These are phyloP conservation scores for Cryptus armator DNA, from an alignment of 2,888 invertebrate species.

Conservation along the genomic window DNA sequence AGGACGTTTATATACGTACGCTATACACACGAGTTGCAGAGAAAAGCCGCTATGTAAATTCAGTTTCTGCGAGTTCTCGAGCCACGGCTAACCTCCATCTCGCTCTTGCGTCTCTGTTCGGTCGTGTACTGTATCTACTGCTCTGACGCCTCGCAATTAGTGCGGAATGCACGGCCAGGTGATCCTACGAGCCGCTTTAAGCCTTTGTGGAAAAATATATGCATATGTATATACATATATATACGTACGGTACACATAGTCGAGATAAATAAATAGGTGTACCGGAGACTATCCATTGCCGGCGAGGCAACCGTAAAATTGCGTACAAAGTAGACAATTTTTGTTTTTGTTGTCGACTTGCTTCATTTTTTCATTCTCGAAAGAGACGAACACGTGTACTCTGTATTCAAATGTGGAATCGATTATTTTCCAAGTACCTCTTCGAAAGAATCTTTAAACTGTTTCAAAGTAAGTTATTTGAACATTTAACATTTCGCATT, in stretches of 20 bases:
- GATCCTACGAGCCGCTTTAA: constrained; percentile 47
- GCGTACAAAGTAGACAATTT: constrained; percentile 49
- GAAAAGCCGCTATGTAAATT: constrained; percentile 70
- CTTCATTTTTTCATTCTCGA: neutral
- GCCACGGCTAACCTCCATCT: constrained; percentile 21
- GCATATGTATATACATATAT: constrained; percentile 3
- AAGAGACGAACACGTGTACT: neutral
- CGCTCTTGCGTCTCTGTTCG: constrained; percentile 1
- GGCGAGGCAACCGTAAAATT: constrained; percentile 52
- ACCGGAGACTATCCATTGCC: constrained; percentile 14
- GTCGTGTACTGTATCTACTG: constrained; percentile 34
- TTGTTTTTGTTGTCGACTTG: neutral
- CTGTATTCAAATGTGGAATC: neutral
- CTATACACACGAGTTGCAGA: neutral
- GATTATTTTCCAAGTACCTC: constrained; percentile 23
- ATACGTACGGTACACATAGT: constrained; percentile 1
- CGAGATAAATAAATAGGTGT: constrained; percentile 62
- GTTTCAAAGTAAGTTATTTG: neutral
- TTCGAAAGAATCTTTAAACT: neutral
- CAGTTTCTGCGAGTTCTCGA: constrained; percentile 63
- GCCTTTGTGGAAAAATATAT: constrained; percentile 45
- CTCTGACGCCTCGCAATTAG: constrained; percentile 77
- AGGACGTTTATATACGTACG: constrained; percentile 17
- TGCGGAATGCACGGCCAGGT: constrained; percentile 73
- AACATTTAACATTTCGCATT: neutral